Conservation (phyloP, 1,140 invertebrate species). For the Orius insidiosus region DNA sequence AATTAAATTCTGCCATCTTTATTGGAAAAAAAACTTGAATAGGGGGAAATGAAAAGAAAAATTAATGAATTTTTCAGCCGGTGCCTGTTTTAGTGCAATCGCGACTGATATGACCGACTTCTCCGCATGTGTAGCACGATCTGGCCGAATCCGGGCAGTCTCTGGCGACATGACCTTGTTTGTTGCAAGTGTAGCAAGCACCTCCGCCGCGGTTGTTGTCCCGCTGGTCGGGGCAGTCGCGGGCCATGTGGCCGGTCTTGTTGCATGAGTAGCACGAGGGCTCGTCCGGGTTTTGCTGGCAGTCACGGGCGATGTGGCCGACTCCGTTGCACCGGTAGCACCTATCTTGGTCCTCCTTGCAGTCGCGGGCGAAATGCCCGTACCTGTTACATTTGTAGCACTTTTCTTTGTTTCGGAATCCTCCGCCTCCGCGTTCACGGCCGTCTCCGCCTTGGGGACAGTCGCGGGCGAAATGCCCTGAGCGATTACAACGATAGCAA, state of each 20-base stretch:
- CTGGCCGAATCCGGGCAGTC: conserved; percentile 67
- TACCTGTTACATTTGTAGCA: conserved; percentile 91
- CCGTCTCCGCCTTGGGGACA: conserved; percentile 42
- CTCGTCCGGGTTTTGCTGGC: conserved; percentile 59
- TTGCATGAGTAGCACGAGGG: conserved; percentile 79
- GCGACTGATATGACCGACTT: conserved; percentile 74
- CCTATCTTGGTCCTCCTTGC: conserved; percentile 62
- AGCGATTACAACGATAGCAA: conserved; percentile 81
- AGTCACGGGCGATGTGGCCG: conserved; percentile 80
- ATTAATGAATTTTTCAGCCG: too few relatives aligned
- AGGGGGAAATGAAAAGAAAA: too few relatives aligned
- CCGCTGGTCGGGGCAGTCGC: conserved; percentile 64
- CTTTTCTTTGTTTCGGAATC: conserved; percentile 48
- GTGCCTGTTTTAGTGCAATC: conserved; percentile 40
- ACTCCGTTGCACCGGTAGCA: conserved; percentile 72
- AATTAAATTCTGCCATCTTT: too few relatives aligned
- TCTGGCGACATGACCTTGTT: conserved; percentile 71
- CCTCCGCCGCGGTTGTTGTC: conserved; percentile 33
- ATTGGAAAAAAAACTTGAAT: too few relatives aligned
- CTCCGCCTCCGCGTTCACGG: conserved; percentile 25
- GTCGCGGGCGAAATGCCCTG: conserved; percentile 71
- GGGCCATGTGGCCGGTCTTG: conserved; percentile 72
- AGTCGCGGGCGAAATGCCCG: conserved; percentile 83
- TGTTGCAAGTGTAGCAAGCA: conserved; percentile 78
- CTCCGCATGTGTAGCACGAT: conserved; percentile 76